Conservation (phyloP, 2,888 invertebrate genomes). For the Bruchidius siliquastri region DNA sequence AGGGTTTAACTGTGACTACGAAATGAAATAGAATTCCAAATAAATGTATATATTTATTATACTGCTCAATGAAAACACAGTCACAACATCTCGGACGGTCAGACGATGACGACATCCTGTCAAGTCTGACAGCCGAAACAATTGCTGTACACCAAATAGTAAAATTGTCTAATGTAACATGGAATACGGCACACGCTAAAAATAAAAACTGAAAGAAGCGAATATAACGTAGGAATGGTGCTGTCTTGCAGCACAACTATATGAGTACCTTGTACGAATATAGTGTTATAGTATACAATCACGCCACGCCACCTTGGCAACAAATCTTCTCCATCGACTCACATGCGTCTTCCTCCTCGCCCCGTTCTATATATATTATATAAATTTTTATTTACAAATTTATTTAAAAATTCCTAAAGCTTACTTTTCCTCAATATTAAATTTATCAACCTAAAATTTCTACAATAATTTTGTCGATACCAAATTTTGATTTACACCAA, state of each 20-base stretch:
- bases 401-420: constrained; percentile 64
- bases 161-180: constrained; percentile 53
- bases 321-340: not conserved
- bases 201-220: constrained; percentile 30
- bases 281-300: constrained; percentile 46
- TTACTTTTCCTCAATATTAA: constrained; percentile 51
- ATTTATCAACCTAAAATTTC: constrained; percentile 48
- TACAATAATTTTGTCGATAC: constrained; percentile 50
- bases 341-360: constrained; percentile 35
- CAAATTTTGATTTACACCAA: constrained; percentile 53
- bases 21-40: constrained; percentile 48
- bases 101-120: constrained; percentile 21
- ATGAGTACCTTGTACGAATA: constrained; percentile 50
- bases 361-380: constrained; percentile 55
- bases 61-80: constrained; percentile 63
- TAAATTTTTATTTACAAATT: constrained; percentile 65
- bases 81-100: constrained; percentile 48
- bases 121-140: constrained; percentile 40
- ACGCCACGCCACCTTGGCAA: constrained; percentile 41
- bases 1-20: not conserved
- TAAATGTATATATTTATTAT: constrained; percentile 74
- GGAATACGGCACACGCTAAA: constrained; percentile 51
- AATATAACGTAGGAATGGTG: constrained; percentile 46
- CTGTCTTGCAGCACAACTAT: constrained; percentile 41
- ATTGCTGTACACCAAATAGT: constrained; percentile 53